A percentile compares a stretch with the other conserved stretches of the same genome.
These are phyloP conservation scores for Catocala nupta DNA, from an alignment of 2,888 invertebrate species.

Conservation along the genomic window DNA sequence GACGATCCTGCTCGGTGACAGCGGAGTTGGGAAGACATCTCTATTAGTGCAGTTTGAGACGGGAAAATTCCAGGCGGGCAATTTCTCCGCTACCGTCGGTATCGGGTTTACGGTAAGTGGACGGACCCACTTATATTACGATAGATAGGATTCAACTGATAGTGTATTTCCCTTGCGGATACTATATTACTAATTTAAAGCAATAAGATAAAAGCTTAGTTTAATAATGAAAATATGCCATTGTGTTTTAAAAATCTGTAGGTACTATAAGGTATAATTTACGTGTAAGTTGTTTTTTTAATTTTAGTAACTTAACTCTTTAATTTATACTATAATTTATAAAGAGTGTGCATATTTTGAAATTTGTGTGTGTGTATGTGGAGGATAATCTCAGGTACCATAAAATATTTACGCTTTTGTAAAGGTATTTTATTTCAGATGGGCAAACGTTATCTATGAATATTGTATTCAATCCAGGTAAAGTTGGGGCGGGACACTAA, in stretches of 20 bases:
- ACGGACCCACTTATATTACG: not conserved
- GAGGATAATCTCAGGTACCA: too few species aligned
- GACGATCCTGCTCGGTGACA: slow-evolving; percentile 97
- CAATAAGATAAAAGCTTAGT: too few species aligned
- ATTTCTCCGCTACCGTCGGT: slow-evolving; percentile 97
- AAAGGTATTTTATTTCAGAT: too few species aligned
- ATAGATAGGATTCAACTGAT: not conserved
- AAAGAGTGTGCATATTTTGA: too few species aligned
- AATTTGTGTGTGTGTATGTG: too few species aligned
- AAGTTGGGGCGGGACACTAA: too few species aligned
- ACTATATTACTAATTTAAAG: too few species aligned
- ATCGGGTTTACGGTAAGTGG: slow-evolving; percentile 97
- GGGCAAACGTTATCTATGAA: too few species aligned
- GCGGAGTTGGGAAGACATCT: slow-evolving; percentile 97
- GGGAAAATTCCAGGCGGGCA: slow-evolving; percentile 95
- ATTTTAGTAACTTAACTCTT: not conserved
- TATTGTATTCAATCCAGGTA: too few species aligned
- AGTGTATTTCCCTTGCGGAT: too few species aligned
- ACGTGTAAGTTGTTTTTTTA: not conserved
- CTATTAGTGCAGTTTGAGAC: slow-evolving; percentile 97
- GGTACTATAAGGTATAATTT: not conserved
- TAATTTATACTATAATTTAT: too few species aligned
- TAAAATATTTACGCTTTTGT: too few species aligned
- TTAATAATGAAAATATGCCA: slow-evolving; percentile 16
- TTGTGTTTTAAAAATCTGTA: not conserved